Base-by-base conservation (phyloP, 2,888 invertebrate genomes). In the Eupithecia tripunctaria region DNA sequence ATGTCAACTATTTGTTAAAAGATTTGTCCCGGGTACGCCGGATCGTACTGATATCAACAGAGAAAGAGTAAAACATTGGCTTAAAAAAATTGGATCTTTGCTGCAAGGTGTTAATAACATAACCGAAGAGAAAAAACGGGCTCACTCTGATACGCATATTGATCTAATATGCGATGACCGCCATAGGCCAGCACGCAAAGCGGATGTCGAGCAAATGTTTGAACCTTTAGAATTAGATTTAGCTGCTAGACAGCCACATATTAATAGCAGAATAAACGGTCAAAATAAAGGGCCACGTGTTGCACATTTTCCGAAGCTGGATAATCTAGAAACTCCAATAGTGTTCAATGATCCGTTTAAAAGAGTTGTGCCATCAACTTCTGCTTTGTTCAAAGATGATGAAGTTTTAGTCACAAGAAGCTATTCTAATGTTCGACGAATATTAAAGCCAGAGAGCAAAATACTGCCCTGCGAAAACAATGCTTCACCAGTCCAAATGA, bases 1-100 rank as follows among this genome's bases (percentile, higher is more conserved):
- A 84, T 86, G 91, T 81, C 69, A 88, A 79, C 76, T 88, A 81
- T 79, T 85, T 74, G 77, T 85, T 18, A 81, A 87, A 78, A 80
- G 86, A 80, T 86, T 90, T 87, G 47, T 78, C 82, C 51, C 70
- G 76, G 64, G 76, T 74, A 81, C 82, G 86, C 82, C 63, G 83
- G 76, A 82, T 84, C 66, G 74, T 82, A 77, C 78, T 79, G 76
- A 85, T 81, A 79, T 72, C 76, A 73, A 72, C 4, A 82, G 80
- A 75, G 69, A 82, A 69, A 74, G 78, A 43, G 67, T 83, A 38
- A 85, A 79, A 76, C 66, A 66, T 47, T 84, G 84, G 84, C 62
- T 85, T 47, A 68, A 76, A 32, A 83, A 85, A 79, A 76, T 84
- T 38, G 80, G 81, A 72, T 29, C 76, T 15, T 64, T 82, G 60